Evolutionary conservation across 1,140 invertebrate species (phyloP), one percentile per base, ranked within the genome.

Genomic region (Nixonia krombeini): DNA sequence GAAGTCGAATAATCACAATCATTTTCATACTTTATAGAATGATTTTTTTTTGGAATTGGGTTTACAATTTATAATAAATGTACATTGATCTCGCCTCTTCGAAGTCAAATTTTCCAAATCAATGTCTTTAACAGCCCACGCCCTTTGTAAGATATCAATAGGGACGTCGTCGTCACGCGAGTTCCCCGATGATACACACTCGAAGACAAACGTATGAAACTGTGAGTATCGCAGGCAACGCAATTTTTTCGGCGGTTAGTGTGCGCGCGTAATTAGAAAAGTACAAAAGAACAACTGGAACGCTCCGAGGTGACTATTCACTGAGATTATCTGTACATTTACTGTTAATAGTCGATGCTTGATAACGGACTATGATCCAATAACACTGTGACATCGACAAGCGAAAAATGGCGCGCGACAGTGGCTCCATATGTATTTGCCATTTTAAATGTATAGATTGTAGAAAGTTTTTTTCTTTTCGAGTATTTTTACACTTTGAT

Each of bases 51-150:
- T 33, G 25, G 9, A 26, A 26, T 5, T 26, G 4, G 25, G 4
- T 26, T 26, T 5, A 26, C 9, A 5, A 26, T 26, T n/a, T n/a
- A n/a, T n/a, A n/a, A n/a, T n/a, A n/a, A n/a, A n/a, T n/a, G n/a
- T n/a, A n/a, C n/a, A n/a, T n/a, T n/a, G n/a, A 12, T 12, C 33
- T 13, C 18, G 23, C 33, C 46, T 46, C 37, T 49, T 15, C 21
- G 10, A 13, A 25, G 7, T 10, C 16, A 12, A 31, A 17, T 29
- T 33, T 29, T 29, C 28, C 17, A 16, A 15, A n/a, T 17, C n/a
- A 9, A 9, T 26, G 4, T 26, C 25, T 35, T 25, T 35, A 25
- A 46, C 52, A 38, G 52, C 52, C 52, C 42, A 56, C 52, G 52
- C 52, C 52, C 52, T 56, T 53, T 23, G 25, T 15, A 25, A n/a